Base-by-base conservation (phyloP, 2,113 vertebrate genomes). In the Thalassarche chlororhynchos region DNA sequence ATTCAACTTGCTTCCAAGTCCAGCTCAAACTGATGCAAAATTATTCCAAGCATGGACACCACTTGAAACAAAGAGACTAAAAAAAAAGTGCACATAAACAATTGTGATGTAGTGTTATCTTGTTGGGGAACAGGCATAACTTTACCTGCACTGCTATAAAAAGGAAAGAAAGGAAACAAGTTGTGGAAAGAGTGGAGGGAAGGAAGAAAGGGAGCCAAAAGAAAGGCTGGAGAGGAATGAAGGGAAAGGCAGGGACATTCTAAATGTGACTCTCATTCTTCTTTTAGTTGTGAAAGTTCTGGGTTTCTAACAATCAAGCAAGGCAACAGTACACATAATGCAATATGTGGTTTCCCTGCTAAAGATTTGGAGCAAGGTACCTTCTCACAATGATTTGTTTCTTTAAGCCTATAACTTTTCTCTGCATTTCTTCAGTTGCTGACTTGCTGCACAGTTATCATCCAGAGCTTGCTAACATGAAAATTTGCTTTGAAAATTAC, bases 291-390 rank as follows among this genome's bases (percentile, higher is more conserved):
- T 52, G 70, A 86, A 51, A 69, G 68, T 26, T 25, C 42, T 2
- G 98, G 98, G 2, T 70, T 97, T 23, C 19, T 82, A 24, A 98
- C 96, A 2, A 3, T 66, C 17, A 84, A 66, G 34, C n/a, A 42
- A 5, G 98, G 98, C 49, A 98, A 98, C 93, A 86, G 68, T 28
- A 98, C 98, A 2, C 98, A 98, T 49, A 82, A 98, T 2, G 52
- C 86, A 1, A 3, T 84, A 5, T 98, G 98, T 29, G 36, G 75
- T 19, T 29, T 61, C 12, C 28, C 21, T 5, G 12, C 7, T 8
- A 31, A 9, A 2, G 28, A 31, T 1, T 2, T 28, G 79, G 36
- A 77, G 25, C 42, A 64, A 94, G 95, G 97, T 97, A 97, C 28
- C 6, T 46, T 46, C 64, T n/a, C 40, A 13, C 23, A 20, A 2